These are phyloP conservation scores for Apamea monoglypha DNA, from an alignment of 2,888 invertebrate species.

Conservation along the genomic window DNA sequence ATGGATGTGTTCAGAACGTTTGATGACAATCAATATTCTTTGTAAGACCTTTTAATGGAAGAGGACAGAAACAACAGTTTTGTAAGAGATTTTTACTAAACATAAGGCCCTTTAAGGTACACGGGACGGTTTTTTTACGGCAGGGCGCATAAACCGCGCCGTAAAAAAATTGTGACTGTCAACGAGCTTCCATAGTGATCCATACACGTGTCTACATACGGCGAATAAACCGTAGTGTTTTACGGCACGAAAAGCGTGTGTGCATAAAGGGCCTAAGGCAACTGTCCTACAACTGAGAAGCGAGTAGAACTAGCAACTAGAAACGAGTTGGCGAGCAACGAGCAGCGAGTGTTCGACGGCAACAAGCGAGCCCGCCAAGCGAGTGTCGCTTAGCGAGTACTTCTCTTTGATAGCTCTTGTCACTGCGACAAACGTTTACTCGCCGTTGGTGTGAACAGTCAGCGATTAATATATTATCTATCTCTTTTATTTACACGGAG, in stretches of 20 bases:
- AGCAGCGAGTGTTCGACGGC: background rate
- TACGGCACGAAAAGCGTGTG: too few species aligned
- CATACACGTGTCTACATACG: too few species aligned
- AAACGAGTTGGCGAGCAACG: background rate
- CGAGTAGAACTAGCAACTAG: background rate
- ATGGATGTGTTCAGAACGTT: constrained; percentile 19
- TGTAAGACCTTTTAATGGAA: constrained; percentile 1
- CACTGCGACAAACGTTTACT: background rate
- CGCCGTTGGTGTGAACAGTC: background rate
- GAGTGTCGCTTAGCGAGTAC: background rate
- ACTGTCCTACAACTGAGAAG: background rate
- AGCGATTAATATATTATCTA: too few species aligned
- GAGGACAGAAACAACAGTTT: background rate
- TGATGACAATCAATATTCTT: constrained; percentile 28
- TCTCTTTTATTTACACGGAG: background rate
- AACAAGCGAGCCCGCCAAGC: background rate
- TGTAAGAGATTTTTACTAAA: background rate
- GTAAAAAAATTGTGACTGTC: too few species aligned
- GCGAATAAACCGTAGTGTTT: too few species aligned
- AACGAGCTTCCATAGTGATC: too few species aligned
- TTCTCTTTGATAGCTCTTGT: background rate
- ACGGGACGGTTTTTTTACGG: too few species aligned
- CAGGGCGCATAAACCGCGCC: too few species aligned
- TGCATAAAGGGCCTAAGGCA: too few species aligned
- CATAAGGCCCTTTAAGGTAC: background rate